Evolutionary conservation across 2,797 vertebrate genomes (phyloP), one percentile per base, ranked within the genome.

Genomic region (Chrysocyon brachyurus): DNA sequence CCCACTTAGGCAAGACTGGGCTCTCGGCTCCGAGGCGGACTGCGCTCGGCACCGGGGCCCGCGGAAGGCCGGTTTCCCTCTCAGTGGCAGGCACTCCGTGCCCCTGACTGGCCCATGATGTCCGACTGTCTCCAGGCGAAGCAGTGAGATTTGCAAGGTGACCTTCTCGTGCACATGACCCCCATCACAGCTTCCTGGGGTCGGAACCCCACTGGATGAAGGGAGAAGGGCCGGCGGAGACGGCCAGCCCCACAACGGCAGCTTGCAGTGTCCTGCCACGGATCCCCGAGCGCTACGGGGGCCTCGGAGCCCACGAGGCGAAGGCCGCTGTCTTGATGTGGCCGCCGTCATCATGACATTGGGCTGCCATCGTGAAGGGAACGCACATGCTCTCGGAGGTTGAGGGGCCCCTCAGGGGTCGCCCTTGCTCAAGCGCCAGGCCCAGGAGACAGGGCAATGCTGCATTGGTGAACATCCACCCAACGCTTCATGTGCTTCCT

Each of bases 221-320:
- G 19, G 28, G 66, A 5, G 12, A 61, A 63, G 24, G 28, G 11
- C 3, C 3, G 5, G 26, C 21, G n/a, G 24, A 15, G 10, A 91
- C 10, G 17, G 19, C 9, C 9, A 6, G 19, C 22, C 10, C 21
- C 5, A 0, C 31, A 36, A 21, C 14, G 26, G 33, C 24, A 40
- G 36, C 59, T 66, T 0, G 17, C 49, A 46, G 40, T 46, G 40
- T 64, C 61, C 16, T 19, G 52, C 26, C 10, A 9, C 2, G 4
- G 28, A 64, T 24, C 33, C 21, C 61, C n/a, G 15, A 16, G 15
- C 0, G 3, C 0, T 0, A 21, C 2, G 3, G 1, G 33, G 33
- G 40, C n/a, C 49, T 83, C 11, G 54, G 28, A 93, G 24, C 6
- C 64, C 9, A 16, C 0, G 19, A 57, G 21, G 63, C 17, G 26